Percentiles rank a stretch among this genome's conserved stretches.
These are phyloP conservation scores for Crotophaga sulcirostris DNA, from an alignment of 2,113 vertebrate genomes.

Conservation along the genomic window DNA sequence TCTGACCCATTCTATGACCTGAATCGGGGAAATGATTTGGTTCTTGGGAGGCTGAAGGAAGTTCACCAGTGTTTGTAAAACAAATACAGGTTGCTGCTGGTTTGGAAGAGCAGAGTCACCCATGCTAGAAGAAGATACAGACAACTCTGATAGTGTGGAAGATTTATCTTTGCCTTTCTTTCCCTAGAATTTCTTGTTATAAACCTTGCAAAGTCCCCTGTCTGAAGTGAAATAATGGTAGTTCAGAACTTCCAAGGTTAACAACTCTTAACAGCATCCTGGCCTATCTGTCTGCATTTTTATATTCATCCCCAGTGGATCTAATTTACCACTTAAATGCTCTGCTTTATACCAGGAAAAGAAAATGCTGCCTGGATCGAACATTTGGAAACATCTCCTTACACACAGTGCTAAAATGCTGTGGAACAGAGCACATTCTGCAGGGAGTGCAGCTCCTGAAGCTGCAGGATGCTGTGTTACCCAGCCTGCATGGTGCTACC, in stretches of 20 bases:
- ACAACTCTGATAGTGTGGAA: not conserved
- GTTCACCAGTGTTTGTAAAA: not conserved
- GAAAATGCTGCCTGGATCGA: not conserved
- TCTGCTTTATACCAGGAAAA: not conserved
- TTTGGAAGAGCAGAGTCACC: not conserved
- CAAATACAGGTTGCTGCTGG: not conserved
- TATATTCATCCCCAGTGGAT: not conserved
- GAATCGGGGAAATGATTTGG: not conserved
- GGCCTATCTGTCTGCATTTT: not conserved
- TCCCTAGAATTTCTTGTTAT: not conserved
- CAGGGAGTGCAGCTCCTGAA: not conserved
- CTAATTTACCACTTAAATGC: not conserved
- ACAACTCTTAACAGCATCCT: not conserved
- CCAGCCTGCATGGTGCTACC: not conserved
- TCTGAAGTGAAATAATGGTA: not conserved
- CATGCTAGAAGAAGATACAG: not conserved
- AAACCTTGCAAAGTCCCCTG: not conserved
- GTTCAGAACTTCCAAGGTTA: not conserved
- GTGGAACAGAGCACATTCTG: not conserved
- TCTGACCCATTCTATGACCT: too few relatives aligned
- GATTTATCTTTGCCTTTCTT: not conserved
- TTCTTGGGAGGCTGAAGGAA: not conserved
- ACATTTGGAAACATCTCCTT: not conserved
- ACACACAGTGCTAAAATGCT: not conserved
- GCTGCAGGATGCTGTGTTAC: not conserved